These are phyloP conservation scores for Harpagifer antarcticus DNA, from an alignment of 2,797 vertebrate species.

Conservation along the genomic window DNA sequence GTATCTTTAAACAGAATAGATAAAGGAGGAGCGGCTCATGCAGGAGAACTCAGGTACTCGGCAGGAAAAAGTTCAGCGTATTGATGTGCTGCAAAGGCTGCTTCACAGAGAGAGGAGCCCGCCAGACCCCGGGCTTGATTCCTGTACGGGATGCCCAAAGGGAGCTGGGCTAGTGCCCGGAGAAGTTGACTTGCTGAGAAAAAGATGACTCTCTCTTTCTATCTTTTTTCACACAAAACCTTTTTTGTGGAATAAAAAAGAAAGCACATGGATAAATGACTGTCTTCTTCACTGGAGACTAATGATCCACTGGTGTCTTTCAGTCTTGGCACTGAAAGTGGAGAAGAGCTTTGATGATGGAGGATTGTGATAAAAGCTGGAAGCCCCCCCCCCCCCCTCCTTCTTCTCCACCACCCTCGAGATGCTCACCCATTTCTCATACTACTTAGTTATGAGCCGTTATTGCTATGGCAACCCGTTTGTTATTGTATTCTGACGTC, in stretches of 20 bases:
- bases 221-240: slow-evolving; percentile 21
- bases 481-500: slow-evolving; percentile 75
- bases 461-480: slow-evolving; percentile 80
- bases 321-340: slow-evolving; percentile 70
- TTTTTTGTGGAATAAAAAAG: slow-evolving; percentile 44
- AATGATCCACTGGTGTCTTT: slow-evolving; percentile 78
- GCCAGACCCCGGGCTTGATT: slow-evolving; percentile 69
- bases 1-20: slow-evolving; percentile 82
- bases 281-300: slow-evolving; percentile 73
- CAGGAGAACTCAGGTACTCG: slow-evolving; percentile 74
- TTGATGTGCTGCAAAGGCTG: slow-evolving; percentile 77
- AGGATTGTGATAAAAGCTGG: slow-evolving; percentile 75
- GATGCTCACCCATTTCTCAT: slow-evolving; percentile 67
- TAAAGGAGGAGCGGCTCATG: slow-evolving; percentile 78
- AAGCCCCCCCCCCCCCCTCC: slow-evolving; percentile 17
- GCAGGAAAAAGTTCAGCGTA: slow-evolving; percentile 77
- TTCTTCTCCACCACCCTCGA: slow-evolving; percentile 2
- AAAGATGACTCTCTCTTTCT: slow-evolving; percentile 43
- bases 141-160: slow-evolving; percentile 75
- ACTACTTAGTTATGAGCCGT: slow-evolving; percentile 68
- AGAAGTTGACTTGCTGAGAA: slow-evolving; percentile 65
- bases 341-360: slow-evolving; percentile 80
- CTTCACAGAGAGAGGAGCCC: slow-evolving; percentile 72
- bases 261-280: slow-evolving; percentile 59
- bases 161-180: slow-evolving; percentile 63